Evolutionary conservation across 2,888 invertebrate genomes (phyloP), one percentile per base, ranked within the genome.

Genomic region (Cantharis nigra): DNA sequence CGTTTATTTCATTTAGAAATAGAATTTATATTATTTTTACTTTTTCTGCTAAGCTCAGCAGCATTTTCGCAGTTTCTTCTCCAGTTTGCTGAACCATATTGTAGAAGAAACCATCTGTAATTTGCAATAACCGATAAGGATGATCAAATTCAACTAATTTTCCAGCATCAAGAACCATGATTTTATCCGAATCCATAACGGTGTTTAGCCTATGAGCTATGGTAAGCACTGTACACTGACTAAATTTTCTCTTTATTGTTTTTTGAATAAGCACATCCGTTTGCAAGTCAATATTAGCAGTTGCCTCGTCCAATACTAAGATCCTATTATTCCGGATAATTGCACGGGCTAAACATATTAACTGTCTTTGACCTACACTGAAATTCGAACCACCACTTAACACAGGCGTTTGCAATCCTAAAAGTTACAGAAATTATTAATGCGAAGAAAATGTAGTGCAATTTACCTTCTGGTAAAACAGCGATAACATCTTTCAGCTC

Each of bases 191-290:
- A 87, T 95, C 95, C 93, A 95, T 95, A 10, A 95, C 93, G 0
- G 95, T 95, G 84, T 95, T 92, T 3, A 96, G 90, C 26, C 95
- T 90, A 87, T 95, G 95, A 49, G 95, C 95, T 64, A 95, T 94
- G 0, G 95, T 95, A 28, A 95, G 90, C 30, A 95, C 94, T 0
- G 94, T 94, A 85, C 94, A 95, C 14, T 91, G 89, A 1, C 90
- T 90, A 84, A 95, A 95, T 85, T 94, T 93, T 70, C 89, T 89
- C 77, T 94, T 89, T 78, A 95, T 94, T 1, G 94, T 94, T 23
- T 90, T 90, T 84, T 95, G 95, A 80, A 95, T 95, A n/a, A 94
- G 86, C 0, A 90, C 91, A 84, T 95, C 94, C 63, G 94, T 95
- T 71, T 92, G 91, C 0, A 92, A 92, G 86, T 95, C 94, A 2